phyloP scores from a whole-genome alignment of 92 coral and sea anemone genomes.

The Plumapathes pennacea region DNA sequence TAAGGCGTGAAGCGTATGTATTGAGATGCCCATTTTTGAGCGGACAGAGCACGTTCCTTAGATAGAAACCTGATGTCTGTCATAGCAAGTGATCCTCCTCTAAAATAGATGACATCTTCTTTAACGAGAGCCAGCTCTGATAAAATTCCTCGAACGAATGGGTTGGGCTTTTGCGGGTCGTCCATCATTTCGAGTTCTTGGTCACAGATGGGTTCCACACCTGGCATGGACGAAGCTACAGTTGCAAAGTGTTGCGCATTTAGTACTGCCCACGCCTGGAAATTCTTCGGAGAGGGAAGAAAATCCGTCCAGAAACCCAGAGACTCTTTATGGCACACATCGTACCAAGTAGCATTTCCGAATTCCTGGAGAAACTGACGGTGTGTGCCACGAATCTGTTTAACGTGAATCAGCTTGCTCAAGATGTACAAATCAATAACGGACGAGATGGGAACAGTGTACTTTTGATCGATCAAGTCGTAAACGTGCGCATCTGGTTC shows the following conservation, averaged over 20 bases:
- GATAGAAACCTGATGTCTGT: conserved; percentile 68
- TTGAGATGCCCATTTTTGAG: conserved; percentile 55
- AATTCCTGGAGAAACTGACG: conserved; percentile 26
- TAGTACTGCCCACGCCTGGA: conserved; percentile 62
- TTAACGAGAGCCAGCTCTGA: conserved; percentile 50
- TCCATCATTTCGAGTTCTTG: conserved; percentile 52
- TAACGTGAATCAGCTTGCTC: conserved; percentile 35
- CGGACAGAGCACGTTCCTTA: conserved; percentile 48
- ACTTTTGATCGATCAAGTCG: conserved; percentile 46
- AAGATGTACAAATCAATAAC: conserved; percentile 53
- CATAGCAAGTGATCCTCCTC: conserved; percentile 68
- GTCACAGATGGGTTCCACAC: conserved; percentile 51
- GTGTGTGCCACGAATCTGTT: conserved; percentile 24
- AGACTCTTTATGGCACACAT: conserved; percentile 65
- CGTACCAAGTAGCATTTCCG: conserved; percentile 46
- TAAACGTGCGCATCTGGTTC: conserved; percentile 50
- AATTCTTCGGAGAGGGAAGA: conserved; percentile 62
- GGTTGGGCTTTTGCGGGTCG: conserved; percentile 22
- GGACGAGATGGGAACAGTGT: conserved; percentile 69
- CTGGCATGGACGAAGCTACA: conserved; percentile 7
- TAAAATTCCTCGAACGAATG: conserved; percentile 63
- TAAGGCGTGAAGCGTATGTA: conserved; percentile 64
- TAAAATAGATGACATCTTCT: conserved; percentile 65
- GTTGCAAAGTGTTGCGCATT: conserved; percentile 63
- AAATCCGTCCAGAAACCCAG: conserved; percentile 79